A percentile compares a stretch with the other conserved stretches of the same genome.
Conservation (phyloP, 1,140 invertebrate species). For the Tetragonula clypearis region DNA sequence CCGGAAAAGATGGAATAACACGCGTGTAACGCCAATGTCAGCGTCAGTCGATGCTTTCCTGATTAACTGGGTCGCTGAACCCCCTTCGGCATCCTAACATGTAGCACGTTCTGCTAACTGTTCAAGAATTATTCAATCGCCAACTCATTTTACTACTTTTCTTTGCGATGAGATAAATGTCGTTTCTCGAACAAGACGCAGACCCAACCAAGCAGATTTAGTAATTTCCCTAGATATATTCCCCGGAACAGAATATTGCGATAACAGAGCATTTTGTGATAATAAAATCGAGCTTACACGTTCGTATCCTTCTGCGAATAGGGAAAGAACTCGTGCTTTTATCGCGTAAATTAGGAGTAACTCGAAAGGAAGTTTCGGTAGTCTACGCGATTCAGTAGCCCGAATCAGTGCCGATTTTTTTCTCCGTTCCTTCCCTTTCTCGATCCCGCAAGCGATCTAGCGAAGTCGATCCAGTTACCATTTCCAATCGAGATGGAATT, state of each 20-base stretch:
- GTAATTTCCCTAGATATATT: too few relatives aligned
- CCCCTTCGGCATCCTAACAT: background rate
- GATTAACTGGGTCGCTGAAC: constrained; percentile 32
- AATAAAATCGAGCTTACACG: too few relatives aligned
- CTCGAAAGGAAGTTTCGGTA: constrained; percentile 25
- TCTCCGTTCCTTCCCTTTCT: background rate
- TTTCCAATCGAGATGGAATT: constrained; percentile 63
- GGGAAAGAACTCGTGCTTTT: too few relatives aligned
- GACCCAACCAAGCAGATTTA: too few relatives aligned
- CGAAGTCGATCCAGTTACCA: constrained; percentile 57
- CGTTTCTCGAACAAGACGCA: too few relatives aligned
- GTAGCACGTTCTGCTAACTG: background rate
- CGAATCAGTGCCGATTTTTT: background rate
- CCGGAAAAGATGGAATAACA: constrained; percentile 45
- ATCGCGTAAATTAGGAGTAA: background rate
- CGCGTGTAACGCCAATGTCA: constrained; percentile 27
- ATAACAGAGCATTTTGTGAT: too few relatives aligned
- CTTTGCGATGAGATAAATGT: too few relatives aligned
- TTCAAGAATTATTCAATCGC: too few relatives aligned
- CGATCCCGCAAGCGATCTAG: constrained; percentile 16
- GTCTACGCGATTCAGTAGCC: too few relatives aligned
- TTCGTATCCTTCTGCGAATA: too few relatives aligned
- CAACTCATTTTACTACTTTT: too few relatives aligned
- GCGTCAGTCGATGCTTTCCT: constrained; percentile 32
- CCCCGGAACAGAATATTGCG: too few relatives aligned